Percentiles rank a stretch among this genome's conserved stretches.
These are phyloP conservation scores for Sipha flava DNA, from an alignment of 1,140 invertebrate genomes.

Conservation along the genomic window DNA sequence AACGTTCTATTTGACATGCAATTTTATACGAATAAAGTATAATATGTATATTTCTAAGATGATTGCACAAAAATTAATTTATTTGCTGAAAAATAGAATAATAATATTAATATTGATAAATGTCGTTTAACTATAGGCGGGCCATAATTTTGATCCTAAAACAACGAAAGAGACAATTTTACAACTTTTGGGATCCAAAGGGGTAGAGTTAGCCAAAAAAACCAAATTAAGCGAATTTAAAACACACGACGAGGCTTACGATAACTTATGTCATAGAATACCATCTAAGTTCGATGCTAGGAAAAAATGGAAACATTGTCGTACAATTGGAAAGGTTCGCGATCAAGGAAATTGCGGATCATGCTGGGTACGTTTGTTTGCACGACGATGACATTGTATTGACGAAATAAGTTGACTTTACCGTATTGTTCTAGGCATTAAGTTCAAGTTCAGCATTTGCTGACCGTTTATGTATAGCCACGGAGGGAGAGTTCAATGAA, in stretches of 20 bases:
- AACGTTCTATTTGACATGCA: too few species aligned
- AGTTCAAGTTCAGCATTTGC: conserved; percentile 49
- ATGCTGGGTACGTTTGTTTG: conserved; percentile 9
- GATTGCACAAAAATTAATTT: not conserved
- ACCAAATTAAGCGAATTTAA: not conserved
- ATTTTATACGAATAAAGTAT: too few species aligned
- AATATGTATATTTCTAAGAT: too few species aligned
- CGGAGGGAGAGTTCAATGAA: conserved; percentile 48
- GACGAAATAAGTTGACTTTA: not conserved
- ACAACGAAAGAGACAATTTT: not conserved
- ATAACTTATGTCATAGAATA: conserved; percentile 39
- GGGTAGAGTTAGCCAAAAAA: not conserved
- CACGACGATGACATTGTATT: not conserved
- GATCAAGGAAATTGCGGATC: conserved; percentile 67
- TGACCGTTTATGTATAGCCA: conserved; percentile 59
- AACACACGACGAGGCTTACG: not conserved
- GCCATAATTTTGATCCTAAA: not conserved
- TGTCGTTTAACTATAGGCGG: not conserved
- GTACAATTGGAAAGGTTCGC: conserved; percentile 63
- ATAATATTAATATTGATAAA: not conserved
- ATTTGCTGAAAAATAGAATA: not conserved
- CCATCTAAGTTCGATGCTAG: conserved; percentile 73
- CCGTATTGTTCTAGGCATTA: conserved; percentile 41
- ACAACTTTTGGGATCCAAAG: not conserved
- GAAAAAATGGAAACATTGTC: conserved; percentile 70